These are phyloP conservation scores for Orycteropus afer DNA, from an alignment of 2,113 vertebrate species.

Conservation along the genomic window DNA sequence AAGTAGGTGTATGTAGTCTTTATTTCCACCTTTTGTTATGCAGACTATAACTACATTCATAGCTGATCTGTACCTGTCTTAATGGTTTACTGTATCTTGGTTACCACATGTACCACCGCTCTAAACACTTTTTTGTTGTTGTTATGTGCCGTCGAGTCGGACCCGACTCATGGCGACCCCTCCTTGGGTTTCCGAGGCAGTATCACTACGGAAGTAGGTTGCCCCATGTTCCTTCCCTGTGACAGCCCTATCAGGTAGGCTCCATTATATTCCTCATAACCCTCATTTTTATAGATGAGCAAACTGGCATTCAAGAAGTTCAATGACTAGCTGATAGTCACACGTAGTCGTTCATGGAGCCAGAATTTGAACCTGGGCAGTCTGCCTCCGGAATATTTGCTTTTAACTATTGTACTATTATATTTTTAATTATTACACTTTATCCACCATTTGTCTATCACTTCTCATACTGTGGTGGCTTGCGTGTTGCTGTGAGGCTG, in stretches of 20 bases:
- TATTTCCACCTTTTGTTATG: background rate
- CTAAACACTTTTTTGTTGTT: background rate
- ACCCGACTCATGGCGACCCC: too few relatives aligned
- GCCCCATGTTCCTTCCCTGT: background rate
- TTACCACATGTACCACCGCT: background rate
- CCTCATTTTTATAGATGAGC: background rate
- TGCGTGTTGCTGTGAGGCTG: too few relatives aligned
- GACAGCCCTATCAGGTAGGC: background rate
- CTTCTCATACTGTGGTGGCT: too few relatives aligned
- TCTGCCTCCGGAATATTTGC: background rate
- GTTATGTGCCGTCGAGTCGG: too few relatives aligned
- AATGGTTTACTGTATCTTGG: background rate
- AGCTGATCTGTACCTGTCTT: background rate
- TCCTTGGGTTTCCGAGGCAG: too few relatives aligned
- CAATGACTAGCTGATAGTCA: background rate
- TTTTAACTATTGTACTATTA: background rate
- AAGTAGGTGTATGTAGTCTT: background rate
- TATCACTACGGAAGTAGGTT: too few relatives aligned
- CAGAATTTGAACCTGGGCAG: background rate
- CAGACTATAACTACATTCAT: too few relatives aligned
- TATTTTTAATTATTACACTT: too few relatives aligned
- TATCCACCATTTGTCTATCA: too few relatives aligned
- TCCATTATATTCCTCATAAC: background rate
- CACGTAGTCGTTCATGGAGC: background rate
- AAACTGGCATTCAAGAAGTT: conserved; percentile 1